Evolutionary conservation across 2,797 vertebrate species (phyloP).

Genomic region (Urophycis tenuis): DNA sequence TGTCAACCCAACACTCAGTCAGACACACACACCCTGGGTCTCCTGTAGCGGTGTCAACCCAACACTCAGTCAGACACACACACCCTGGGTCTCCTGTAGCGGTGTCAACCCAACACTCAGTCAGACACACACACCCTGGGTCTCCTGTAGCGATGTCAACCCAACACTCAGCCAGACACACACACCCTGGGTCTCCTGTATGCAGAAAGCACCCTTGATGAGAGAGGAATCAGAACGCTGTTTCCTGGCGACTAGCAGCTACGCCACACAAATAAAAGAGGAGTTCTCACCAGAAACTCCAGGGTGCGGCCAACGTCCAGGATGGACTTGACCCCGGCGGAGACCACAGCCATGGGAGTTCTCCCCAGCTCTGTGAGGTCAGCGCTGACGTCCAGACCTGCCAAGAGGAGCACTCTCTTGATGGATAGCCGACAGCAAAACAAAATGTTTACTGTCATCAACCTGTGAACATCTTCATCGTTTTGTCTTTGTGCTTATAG

Average conservation of each 20-base stretch:
- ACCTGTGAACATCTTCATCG: background rate
- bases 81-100: conserved; percentile 83
- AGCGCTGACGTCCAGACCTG: conserved; percentile 87
- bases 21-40: no score
- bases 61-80: no score
- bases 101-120: background rate
- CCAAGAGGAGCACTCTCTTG: conserved; percentile 13
- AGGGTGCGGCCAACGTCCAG: conserved; percentile 87
- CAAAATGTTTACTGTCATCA: background rate
- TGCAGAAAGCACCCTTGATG: background rate
- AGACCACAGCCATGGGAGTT: conserved; percentile 83
- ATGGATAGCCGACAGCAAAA: background rate
- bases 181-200: no score
- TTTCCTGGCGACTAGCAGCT: background rate
- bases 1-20: no score
- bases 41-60: no score
- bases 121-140: conserved; percentile 76
- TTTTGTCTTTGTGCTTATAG: background rate
- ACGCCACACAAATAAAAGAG: background rate
- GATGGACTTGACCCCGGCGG: conserved; percentile 86
- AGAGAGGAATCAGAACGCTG: background rate
- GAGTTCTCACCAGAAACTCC: conserved; percentile 79
- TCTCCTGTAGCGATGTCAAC: conserved; percentile 69
- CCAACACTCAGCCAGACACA: background rate
- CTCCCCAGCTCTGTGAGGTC: conserved; percentile 86